These are phyloP conservation scores for Rissa tridactyla DNA, from an alignment of 2,113 vertebrate species.

Conservation along the genomic window DNA sequence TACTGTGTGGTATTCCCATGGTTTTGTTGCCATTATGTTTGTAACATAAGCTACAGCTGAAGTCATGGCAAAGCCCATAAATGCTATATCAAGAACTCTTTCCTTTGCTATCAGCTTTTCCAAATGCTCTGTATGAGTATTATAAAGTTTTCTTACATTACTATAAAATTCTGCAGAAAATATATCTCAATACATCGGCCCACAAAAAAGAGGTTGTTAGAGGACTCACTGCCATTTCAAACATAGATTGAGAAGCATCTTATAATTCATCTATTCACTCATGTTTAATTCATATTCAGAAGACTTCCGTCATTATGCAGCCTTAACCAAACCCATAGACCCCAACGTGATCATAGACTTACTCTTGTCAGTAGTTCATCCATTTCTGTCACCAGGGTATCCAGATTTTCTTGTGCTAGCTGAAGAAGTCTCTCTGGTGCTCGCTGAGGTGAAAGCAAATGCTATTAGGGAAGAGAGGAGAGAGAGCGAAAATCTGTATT, in stretches of 20 bases:
- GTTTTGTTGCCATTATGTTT: not conserved
- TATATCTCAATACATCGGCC: not conserved
- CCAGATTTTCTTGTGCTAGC: conserved; percentile 89
- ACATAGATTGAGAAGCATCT: not conserved
- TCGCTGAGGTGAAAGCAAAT: conserved; percentile 93
- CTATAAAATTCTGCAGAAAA: not conserved
- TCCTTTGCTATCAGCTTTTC: not conserved
- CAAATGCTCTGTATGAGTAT: not conserved
- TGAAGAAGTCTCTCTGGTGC: conserved; percentile 92
- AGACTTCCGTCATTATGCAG: not conserved
- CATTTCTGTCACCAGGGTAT: conserved; percentile 90
- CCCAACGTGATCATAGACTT: conserved; percentile 38
- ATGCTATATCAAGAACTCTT: not conserved
- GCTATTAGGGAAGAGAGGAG: conserved; percentile 69
- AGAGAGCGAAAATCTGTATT: conserved; percentile 12
- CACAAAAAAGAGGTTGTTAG: not conserved
- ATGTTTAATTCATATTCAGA: conserved; percentile 34
- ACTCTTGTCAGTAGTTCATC: conserved; percentile 94
- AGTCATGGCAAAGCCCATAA: not conserved
- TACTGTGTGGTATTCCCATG: not conserved
- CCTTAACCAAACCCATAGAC: not conserved
- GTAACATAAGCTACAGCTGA: not conserved
- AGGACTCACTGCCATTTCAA: not conserved
- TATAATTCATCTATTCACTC: conserved; percentile 26
- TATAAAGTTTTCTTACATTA: not conserved